Base-by-base conservation (phyloP, 2,888 invertebrate genomes). In the Oligia fasciuncula region DNA sequence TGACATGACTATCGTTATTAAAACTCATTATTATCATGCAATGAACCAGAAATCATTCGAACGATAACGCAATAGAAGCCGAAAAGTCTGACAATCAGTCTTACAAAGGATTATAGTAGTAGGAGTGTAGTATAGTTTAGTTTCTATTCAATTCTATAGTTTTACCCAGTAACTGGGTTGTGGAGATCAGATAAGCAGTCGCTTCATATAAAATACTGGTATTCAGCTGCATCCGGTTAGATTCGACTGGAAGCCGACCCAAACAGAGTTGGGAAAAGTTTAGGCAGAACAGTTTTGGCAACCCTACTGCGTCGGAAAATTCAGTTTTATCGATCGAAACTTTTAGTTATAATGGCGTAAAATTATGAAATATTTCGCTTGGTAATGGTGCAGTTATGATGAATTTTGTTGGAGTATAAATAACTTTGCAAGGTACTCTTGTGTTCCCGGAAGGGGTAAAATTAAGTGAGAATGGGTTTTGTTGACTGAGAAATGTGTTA, bases 241-340 rank as follows among this genome's bases (percentile, higher is more conserved):
- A 51, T 17, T 51, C 51, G 51, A 63, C 63, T 63, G 2, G 9
- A 35, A 35, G 19, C 35, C 4, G 19, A 65, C 65, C 65, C 17
- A 29, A 29, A 65, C 19, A 9, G 3, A 35, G 8, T 17, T 63
- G 17, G 4, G 8, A 35, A 63, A 63, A 63, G 4, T 17, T 17
- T 9, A 9, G 0, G 17, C 9, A 35, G 11, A 40, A 40, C 19
- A 19, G 35, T 67, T 46, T 19, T 67, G 75, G 0, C 78, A 85
- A 35, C 85, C 87, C 81, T 85, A 86, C 13, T 54, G 66, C n/a
- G 54, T 63, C n/a, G 29, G 72, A 57, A 69, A 78, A 81, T 81
- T 78, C 57, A 66, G 71, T 73, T 78, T 69, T 71, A 83, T 80
- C 72, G 73, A 79, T 77, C 67, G 63, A 87, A 85, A 85, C 73